phyloP scores from a whole-genome alignment of 2,888 invertebrate genomes.

The Sussaba pulchella region DNA sequence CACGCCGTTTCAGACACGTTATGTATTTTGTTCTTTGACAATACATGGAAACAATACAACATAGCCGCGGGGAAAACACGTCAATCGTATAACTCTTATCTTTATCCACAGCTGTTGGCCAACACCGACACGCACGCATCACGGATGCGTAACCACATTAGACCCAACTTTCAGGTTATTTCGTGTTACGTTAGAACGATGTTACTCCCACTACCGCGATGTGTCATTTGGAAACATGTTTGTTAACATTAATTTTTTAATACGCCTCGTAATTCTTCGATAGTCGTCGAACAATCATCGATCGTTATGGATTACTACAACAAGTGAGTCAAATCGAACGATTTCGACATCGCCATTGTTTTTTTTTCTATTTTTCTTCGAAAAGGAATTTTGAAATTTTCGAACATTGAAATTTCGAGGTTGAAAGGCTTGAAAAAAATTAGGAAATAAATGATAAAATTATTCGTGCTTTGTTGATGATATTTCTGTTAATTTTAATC shows the following conservation, averaged over 20 bases:
- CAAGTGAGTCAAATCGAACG: constrained; percentile 46
- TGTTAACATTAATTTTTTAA: constrained; percentile 72
- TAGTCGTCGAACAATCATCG: constrained; percentile 31
- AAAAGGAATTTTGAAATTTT: too few relatives aligned
- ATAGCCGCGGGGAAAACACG: too few relatives aligned
- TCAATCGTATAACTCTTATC: too few relatives aligned
- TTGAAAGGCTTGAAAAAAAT: too few relatives aligned
- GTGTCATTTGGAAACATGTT: constrained; percentile 77
- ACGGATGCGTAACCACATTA: background rate
- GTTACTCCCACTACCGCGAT: constrained; percentile 62
- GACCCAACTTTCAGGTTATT: constrained; percentile 40
- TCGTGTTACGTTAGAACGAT: constrained; percentile 11
- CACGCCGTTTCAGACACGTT: too few relatives aligned
- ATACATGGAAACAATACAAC: too few relatives aligned
- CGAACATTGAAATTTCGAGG: too few relatives aligned
- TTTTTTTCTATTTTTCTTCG: background rate
- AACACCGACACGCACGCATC: constrained; percentile 7
- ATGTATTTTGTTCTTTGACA: too few relatives aligned
- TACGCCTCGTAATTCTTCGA: constrained; percentile 66
- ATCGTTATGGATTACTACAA: constrained; percentile 62
- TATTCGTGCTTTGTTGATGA: too few relatives aligned
- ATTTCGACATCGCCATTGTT: too few relatives aligned
- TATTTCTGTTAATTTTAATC: too few relatives aligned
- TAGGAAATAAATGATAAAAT: too few relatives aligned
- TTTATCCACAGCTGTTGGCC: constrained; percentile 25